Percentiles rank a stretch among this genome's conserved stretches.
These are phyloP conservation scores for Piaya cayana DNA, from an alignment of 2,113 vertebrate species.

Conservation along the genomic window DNA sequence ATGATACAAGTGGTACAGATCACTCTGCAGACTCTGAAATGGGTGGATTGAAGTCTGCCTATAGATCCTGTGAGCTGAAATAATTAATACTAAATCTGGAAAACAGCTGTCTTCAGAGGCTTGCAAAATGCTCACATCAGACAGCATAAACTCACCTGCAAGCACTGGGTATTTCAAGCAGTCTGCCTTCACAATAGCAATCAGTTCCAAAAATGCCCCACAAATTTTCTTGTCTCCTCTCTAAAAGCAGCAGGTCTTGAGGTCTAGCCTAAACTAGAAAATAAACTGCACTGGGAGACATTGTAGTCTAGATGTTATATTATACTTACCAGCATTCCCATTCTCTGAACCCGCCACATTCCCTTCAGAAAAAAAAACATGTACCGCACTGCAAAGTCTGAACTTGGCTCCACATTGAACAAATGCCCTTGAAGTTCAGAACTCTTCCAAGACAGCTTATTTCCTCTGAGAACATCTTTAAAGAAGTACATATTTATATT, in stretches of 20 bases:
- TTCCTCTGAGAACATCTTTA: conserved; percentile 12
- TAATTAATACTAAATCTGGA: not conserved
- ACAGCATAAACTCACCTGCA: not conserved
- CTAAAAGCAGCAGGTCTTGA: not conserved
- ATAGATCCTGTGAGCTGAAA: not conserved
- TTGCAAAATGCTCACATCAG: not conserved
- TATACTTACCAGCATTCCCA: not conserved
- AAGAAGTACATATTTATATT: conserved; percentile 15
- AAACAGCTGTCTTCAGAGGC: not conserved
- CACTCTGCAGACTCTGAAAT: not conserved
- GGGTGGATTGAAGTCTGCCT: not conserved
- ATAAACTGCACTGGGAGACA: not conserved
- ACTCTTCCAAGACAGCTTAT: not conserved
- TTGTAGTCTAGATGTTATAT: not conserved
- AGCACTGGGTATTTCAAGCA: not conserved
- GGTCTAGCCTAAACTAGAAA: not conserved
- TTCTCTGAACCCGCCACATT: not conserved
- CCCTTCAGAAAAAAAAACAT: not conserved
- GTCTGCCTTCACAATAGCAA: not conserved
- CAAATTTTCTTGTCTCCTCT: not conserved
- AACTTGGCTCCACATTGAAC: not conserved
- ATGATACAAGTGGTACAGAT: rapidly evolving
- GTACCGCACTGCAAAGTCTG: not conserved
- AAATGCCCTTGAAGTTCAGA: not conserved
- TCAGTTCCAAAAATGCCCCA: not conserved